A percentile compares a stretch with the other conserved stretches of the same genome.
phyloP scores from a whole-genome alignment of 1,140 invertebrate genomes.

The Trichonephila inaurata region DNA sequence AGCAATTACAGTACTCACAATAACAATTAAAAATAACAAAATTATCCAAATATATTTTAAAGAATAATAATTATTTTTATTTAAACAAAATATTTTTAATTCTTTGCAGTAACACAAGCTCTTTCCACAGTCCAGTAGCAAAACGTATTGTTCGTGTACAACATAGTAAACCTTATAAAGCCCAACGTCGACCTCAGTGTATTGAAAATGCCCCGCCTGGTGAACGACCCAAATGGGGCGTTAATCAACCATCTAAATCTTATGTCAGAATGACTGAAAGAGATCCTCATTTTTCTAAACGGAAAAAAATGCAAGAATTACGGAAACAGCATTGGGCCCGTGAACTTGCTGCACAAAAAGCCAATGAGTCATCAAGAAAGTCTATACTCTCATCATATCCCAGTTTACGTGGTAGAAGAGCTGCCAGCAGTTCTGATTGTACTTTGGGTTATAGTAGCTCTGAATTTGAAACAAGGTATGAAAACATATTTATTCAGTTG shows the following conservation, averaged over 20 bases:
- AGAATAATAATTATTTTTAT: no score
- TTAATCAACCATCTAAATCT: constrained; percentile 68
- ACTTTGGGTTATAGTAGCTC: constrained; percentile 72
- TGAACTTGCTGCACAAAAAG: constrained; percentile 71
- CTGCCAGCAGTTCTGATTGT: constrained; percentile 71
- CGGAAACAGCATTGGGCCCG: constrained; percentile 77
- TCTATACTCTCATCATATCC: constrained; percentile 26
- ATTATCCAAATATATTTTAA: no score
- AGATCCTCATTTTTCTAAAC: constrained; percentile 71
- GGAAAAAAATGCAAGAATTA: constrained; percentile 76
- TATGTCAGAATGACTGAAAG: constrained; percentile 76
- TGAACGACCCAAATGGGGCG: constrained; percentile 74
- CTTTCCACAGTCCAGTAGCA: constrained; percentile 60
- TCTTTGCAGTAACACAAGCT: constrained; percentile 66
- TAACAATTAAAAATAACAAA: no score
- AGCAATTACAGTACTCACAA: no score
- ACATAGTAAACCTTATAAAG: constrained; percentile 74
- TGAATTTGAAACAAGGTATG: constrained; percentile 71
- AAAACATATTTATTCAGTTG: no score
- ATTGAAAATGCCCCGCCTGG: not conserved
- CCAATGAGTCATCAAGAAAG: not conserved
- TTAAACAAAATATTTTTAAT: not conserved
- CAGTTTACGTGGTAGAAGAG: constrained; percentile 40
- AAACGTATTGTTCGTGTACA: constrained; percentile 66
- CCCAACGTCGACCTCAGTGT: constrained; percentile 14